These are phyloP conservation scores for Julus scandinavius DNA, from an alignment of 2,888 invertebrate species.

Conservation along the genomic window DNA sequence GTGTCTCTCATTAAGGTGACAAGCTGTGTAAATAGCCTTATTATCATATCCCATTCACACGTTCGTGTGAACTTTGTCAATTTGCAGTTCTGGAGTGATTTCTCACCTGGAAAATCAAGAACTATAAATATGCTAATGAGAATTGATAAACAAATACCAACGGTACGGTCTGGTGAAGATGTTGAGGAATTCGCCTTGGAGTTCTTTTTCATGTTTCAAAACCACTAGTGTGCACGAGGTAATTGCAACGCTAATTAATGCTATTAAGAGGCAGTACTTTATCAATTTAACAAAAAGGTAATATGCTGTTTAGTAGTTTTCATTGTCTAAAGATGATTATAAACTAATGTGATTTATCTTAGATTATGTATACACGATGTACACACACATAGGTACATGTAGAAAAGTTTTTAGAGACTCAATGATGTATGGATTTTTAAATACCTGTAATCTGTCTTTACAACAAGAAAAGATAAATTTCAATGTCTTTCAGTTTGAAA, in stretches of 20 bases:
- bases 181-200: background rate
- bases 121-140: slow-evolving; percentile 3
- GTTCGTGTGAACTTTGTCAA: slow-evolving; percentile 6
- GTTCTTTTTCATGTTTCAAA: background rate
- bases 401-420: too few species aligned
- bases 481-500: too few species aligned
- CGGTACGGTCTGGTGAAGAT: background rate
- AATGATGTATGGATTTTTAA: too few species aligned
- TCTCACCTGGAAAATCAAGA: slow-evolving; percentile 30
- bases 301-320: too few species aligned
- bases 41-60: slow-evolving; percentile 31
- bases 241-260: background rate
- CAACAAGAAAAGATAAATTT: too few species aligned
- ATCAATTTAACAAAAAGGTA: too few species aligned
- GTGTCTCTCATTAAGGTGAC: slow-evolving; percentile 24
- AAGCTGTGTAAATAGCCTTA: background rate
- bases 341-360: too few species aligned
- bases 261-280: background rate
- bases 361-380: too few species aligned
- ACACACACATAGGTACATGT: too few species aligned
- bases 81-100: slow-evolving; percentile 2
- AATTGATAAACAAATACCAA: background rate
- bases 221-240: background rate
- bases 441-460: too few species aligned
- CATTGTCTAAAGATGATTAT: too few species aligned